Conservation (phyloP, 2,797 vertebrate genomes). For the Antrozous pallidus region DNA sequence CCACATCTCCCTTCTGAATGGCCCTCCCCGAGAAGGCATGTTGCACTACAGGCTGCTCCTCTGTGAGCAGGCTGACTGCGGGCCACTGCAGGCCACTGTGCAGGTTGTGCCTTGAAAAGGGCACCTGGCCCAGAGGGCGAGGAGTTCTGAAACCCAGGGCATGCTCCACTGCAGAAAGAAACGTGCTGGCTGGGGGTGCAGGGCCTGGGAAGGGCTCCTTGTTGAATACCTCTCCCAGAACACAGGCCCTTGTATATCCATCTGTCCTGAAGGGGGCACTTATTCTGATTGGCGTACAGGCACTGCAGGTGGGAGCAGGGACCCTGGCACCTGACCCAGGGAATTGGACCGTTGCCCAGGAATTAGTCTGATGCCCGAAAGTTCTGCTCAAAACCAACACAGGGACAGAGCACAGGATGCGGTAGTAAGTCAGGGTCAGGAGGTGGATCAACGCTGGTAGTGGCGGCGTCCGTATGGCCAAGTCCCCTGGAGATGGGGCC, state of each 20-base stretch:
- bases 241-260: too few species aligned
- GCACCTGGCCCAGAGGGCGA: too few species aligned
- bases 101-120: not conserved
- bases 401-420: not conserved
- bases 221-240: not conserved
- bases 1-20: not conserved
- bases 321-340: not conserved
- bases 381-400: not conserved
- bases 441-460: not conserved
- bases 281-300: not conserved
- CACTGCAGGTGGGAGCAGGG: not conserved
- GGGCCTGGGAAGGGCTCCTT: not conserved
- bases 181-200: not conserved
- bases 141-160: not conserved
- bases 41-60: not conserved
- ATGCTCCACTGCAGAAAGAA: not conserved
- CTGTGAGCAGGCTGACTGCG: not conserved
- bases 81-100: not conserved
- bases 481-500: not conserved
- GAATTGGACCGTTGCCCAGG: not conserved
- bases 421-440: fast-evolving
- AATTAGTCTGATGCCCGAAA: not conserved
- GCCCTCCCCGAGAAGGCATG: not conserved
- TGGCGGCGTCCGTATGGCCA: fast-evolving
- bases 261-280: not conserved